Evolutionary conservation across 1,140 invertebrate species (phyloP).

Genomic region (Musca domestica): DNA sequence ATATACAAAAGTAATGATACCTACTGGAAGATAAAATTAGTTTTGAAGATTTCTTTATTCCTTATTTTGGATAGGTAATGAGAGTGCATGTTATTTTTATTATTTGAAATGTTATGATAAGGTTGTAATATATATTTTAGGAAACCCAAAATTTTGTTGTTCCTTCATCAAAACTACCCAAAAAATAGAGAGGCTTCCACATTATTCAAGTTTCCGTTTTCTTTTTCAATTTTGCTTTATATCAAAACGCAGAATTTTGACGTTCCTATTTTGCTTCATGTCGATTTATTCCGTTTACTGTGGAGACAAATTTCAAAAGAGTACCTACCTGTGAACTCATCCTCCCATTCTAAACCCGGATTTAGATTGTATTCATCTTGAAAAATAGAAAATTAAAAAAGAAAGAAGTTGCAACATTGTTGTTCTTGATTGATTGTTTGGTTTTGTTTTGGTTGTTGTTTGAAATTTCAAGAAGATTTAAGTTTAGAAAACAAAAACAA

Average conservation of each 20-base stretch:
- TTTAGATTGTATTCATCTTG: constrained; percentile 98
- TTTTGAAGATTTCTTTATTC: no score
- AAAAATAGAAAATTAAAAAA: constrained; percentile 69
- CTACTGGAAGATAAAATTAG: no score
- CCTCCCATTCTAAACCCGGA: constrained; percentile 99
- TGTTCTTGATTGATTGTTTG: constrained; percentile 35
- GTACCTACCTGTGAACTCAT: constrained; percentile 98
- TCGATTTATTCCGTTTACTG: constrained; percentile 49
- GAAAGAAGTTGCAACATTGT: background rate
- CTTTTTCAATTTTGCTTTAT: background rate
- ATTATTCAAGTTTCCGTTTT: background rate
- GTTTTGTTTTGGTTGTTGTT: constrained; percentile 30
- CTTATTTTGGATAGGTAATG: background rate
- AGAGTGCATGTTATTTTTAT: constrained; percentile 15
- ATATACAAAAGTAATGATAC: no score
- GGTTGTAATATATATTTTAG: no score
- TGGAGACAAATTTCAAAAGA: constrained; percentile 43
- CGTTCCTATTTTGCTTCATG: constrained; percentile 55
- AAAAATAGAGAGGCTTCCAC: no score
- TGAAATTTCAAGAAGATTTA: background rate
- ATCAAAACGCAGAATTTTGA: constrained; percentile 29
- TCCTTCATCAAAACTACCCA: no score
- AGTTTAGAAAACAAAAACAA: background rate
- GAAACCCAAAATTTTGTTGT: no score
- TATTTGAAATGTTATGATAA: no score